Evolutionary conservation across 2,113 vertebrate genomes (phyloP).

Genomic region (Machaerirhynchus nigripectus): DNA sequence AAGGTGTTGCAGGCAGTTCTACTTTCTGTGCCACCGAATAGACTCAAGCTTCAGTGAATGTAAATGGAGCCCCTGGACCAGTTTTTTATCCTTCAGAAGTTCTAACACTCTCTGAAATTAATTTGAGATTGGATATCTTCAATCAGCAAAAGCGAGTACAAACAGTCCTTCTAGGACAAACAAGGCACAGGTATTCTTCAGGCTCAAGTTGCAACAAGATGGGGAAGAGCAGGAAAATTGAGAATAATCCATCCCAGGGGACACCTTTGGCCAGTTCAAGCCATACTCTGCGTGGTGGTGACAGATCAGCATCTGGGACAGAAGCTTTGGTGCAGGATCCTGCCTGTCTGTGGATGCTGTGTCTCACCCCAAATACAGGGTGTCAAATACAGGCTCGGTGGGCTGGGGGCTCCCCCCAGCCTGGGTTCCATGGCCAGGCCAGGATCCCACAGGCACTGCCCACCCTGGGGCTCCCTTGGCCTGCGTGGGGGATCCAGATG

Average conservation of each 20-base stretch:
- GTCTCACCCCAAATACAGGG: neutral
- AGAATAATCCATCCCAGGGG: neutral
- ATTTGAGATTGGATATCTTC: neutral
- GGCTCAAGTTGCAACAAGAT: neutral
- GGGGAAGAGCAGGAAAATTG: neutral
- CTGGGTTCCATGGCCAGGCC: too few relatives aligned
- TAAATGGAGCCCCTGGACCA: neutral
- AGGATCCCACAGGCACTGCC: neutral
- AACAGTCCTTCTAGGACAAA: neutral
- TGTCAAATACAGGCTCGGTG: neutral
- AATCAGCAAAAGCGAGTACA: neutral
- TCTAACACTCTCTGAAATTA: neutral
- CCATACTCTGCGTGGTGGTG: neutral
- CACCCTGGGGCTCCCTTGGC: neutral
- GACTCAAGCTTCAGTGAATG: neutral
- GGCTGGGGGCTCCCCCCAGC: neutral
- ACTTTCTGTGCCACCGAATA: slow-evolving; percentile 2
- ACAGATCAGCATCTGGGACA: neutral
- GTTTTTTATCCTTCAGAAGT: neutral
- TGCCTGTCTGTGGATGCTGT: neutral
- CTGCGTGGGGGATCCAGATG: neutral
- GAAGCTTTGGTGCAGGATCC: neutral
- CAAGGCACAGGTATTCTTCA: neutral
- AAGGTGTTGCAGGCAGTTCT: slow-evolving; percentile 24
- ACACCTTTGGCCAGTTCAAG: rapidly evolving